Evolutionary conservation across 1,140 invertebrate species (phyloP), one percentile per base, ranked within the genome.

Genomic region (Macrostomum lignano): DNA sequence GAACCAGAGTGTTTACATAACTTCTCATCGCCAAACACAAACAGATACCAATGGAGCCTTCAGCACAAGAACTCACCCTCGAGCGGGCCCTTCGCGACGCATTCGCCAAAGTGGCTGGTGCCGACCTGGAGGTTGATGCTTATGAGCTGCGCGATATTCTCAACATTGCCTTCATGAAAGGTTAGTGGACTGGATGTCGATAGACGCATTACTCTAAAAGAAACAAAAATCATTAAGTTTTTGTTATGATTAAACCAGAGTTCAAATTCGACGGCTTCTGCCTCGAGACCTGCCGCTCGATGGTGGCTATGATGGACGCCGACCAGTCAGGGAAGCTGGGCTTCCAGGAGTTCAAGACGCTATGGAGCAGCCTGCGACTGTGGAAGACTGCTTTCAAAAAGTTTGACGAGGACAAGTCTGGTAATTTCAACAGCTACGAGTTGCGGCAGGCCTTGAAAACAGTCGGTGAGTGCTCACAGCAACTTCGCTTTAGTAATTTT

Each of bases 221-320:
- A 9, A 24, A n/a, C 9, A 24, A 24, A n/a, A 9, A 24, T 9
- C 9, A 9, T 24, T 9, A n/a, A 24, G n/a, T 24, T 24, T 24
- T 9, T 24, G 23, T 9, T 9, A n/a, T 32, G 10, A 30, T 38
- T 5, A 33, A 31, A 36, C 41, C 61, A 81, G 74, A 73, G 55
- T 68, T 72, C 36, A 54, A 67, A 37, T 70, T 73, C 37, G 64
- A 69, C 50, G 81, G 78, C 20, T 93, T 93, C 57, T 73, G 70
- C 1, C 71, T 78, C 48, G 79, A 93, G 40, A 68, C 79, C 2
- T 84, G 78, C 46, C 67, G 81, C 33, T 81, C 77, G 45, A 86
- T 93, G 78, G 71, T 93, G n/a, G 77, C 81, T 1, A 79, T 88
- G 74, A 61, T 86, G 54, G 82, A 93, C 60, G 68, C n/a, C 31